These are phyloP conservation scores for Rana temporaria DNA, from an alignment of 2,113 vertebrate species.

Conservation along the genomic window DNA sequence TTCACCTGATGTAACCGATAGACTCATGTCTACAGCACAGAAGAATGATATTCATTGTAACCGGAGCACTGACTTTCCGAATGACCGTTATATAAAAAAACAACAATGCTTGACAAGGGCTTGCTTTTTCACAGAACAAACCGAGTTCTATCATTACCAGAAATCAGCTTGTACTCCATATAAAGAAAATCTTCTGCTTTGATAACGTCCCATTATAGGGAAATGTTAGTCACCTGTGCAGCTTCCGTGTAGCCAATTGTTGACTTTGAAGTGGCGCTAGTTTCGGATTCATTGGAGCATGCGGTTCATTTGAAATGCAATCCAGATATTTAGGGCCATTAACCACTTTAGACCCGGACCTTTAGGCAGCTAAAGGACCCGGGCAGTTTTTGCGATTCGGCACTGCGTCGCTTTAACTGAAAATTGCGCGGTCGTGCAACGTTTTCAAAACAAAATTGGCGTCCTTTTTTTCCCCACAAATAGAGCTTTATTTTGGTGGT, in stretches of 20 bases:
- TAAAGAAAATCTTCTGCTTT: conserved; percentile 29
- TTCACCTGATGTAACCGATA: conserved; percentile 42
- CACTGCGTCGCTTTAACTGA: no score
- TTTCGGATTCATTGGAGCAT: not conserved
- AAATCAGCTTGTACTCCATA: conserved; percentile 13
- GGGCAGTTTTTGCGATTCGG: no score
- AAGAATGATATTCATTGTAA: not conserved
- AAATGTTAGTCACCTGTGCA: conserved; percentile 14
- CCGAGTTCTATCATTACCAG: conserved; percentile 14
- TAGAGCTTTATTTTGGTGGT: no score
- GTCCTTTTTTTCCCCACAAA: no score
- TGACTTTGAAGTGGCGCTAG: not conserved
- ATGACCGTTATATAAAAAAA: not conserved
- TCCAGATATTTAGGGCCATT: no score
- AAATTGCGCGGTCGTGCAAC: no score
- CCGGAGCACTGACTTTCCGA: not conserved
- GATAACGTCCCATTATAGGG: conserved; percentile 44
- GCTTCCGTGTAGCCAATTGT: not conserved
- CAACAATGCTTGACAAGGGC: conserved; percentile 21
- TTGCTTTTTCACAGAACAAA: conserved; percentile 44
- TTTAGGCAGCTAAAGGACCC: no score
- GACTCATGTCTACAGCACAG: not conserved
- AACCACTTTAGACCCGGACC: no score
- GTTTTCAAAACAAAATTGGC: no score
- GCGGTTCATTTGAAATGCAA: no score